Percentiles rank a stretch among this genome's conserved stretches.
These are phyloP conservation scores for Anthonomus grandis DNA, from an alignment of 1,140 invertebrate genomes.

Conservation along the genomic window DNA sequence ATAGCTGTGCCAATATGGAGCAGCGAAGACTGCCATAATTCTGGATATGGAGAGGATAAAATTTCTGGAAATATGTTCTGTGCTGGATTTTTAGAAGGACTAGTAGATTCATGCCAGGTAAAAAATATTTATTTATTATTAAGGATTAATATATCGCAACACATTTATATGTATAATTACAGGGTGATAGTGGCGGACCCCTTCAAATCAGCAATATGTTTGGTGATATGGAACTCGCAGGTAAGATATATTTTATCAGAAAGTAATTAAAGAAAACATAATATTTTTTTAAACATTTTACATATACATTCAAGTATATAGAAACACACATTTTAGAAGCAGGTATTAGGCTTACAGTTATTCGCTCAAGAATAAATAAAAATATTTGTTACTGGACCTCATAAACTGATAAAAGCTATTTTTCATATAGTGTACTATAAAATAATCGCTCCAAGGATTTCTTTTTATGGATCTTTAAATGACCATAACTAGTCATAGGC, in stretches of 20 bases:
- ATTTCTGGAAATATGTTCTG: conserved; percentile 76
- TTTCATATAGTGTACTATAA: no score
- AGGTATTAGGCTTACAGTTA: no score
- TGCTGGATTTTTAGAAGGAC: conserved; percentile 67
- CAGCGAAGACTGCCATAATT: conserved; percentile 53
- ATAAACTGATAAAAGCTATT: no score
- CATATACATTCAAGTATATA: no score
- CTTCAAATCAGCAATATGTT: conserved; percentile 47
- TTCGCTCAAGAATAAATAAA: no score
- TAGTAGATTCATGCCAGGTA: conserved; percentile 72
- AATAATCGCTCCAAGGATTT: no score
- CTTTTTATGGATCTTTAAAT: no score
- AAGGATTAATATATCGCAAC: not conserved
- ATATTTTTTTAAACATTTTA: not conserved
- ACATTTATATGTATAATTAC: not conserved
- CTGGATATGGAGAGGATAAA: conserved; percentile 54
- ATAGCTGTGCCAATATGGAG: conserved; percentile 60
- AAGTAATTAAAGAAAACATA: not conserved
- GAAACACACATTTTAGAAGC: no score
- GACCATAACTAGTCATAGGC: no score
- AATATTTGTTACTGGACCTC: no score
- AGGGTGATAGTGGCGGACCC: conserved; percentile 60
- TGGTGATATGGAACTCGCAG: conserved; percentile 54
- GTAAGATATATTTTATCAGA: no score
- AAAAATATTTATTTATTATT: conserved; percentile 17